Conservation (phyloP, 2,888 invertebrate species). For the Spicauda simplicius region DNA sequence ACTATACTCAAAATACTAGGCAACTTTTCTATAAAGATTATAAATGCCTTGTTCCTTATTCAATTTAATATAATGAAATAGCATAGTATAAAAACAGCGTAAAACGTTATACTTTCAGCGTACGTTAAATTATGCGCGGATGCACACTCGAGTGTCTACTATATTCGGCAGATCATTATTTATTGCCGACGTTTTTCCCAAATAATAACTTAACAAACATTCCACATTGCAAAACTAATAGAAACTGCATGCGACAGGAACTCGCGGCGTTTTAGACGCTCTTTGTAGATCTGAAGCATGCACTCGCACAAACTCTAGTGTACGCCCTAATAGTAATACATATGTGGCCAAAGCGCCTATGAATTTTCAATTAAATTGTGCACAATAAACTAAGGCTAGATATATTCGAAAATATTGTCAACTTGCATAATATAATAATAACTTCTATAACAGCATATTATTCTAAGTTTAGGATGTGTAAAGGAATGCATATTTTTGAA, state of each 20-base stretch:
- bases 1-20: not conserved
- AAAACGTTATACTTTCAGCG: not conserved
- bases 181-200: too few relatives aligned
- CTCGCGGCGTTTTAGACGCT: too few relatives aligned
- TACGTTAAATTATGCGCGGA: too few relatives aligned
- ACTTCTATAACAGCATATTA: not conserved
- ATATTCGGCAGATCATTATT: too few relatives aligned
- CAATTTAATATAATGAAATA: too few relatives aligned
- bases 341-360: not conserved
- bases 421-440: constrained; percentile 1
- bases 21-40: not conserved
- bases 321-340: not conserved
- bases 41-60: not conserved
- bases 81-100: too few relatives aligned
- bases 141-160: too few relatives aligned
- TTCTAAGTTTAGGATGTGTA: not conserved
- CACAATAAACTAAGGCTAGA: constrained; percentile 14
- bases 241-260: too few relatives aligned
- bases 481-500: not conserved
- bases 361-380: constrained; percentile 5
- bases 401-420: not conserved
- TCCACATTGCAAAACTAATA: too few relatives aligned
- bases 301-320: too few relatives aligned
- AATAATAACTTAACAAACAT: too few relatives aligned
- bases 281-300: too few relatives aligned